Percentiles rank a stretch among this genome's conserved stretches.
Evolutionary conservation across 2,113 vertebrate species (phyloP).

Genomic region (Scopus umbretta): DNA sequence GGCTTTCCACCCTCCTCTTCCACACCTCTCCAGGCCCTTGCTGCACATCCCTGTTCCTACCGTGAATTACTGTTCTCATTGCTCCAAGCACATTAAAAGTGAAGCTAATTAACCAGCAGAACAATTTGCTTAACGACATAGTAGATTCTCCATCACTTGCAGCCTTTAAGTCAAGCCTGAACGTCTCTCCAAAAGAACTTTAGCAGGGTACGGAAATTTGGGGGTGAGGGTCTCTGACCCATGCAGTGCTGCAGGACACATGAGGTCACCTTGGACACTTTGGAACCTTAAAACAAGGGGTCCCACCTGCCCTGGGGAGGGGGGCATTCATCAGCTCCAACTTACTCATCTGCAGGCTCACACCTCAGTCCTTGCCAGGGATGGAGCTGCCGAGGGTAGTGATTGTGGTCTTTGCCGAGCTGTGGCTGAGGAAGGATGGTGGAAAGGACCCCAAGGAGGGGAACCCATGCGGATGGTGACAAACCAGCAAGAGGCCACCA

Average conservation of each 20-base stretch:
- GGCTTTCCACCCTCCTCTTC: not conserved
- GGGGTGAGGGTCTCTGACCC: rapidly evolving
- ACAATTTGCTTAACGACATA: slow-evolving; percentile 54
- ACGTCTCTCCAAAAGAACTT: not conserved
- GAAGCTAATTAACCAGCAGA: slow-evolving; percentile 61
- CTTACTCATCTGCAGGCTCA: not conserved
- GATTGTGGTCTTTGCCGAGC: rapidly evolving
- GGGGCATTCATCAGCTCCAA: not conserved
- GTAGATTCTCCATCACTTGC: slow-evolving; percentile 57
- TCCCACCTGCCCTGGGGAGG: not conserved
- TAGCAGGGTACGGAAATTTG: not conserved
- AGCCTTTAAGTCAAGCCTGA: slow-evolving; percentile 39
- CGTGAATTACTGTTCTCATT: slow-evolving; percentile 45
- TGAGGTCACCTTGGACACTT: not conserved
- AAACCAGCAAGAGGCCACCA: not conserved
- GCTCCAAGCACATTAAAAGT: slow-evolving; percentile 56
- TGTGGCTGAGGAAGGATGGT: not conserved
- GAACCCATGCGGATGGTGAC: not conserved
- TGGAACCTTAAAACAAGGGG: not conserved
- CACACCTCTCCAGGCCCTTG: not conserved
- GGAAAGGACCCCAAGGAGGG: not conserved
- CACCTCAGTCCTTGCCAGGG: not conserved
- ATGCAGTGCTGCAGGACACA: rapidly evolving
- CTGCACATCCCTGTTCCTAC: not conserved
- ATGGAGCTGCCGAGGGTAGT: not conserved